A percentile compares a stretch with the other conserved stretches of the same genome.
These are phyloP conservation scores for Upupa epops DNA, from an alignment of 2,113 vertebrate species.

Conservation along the genomic window DNA sequence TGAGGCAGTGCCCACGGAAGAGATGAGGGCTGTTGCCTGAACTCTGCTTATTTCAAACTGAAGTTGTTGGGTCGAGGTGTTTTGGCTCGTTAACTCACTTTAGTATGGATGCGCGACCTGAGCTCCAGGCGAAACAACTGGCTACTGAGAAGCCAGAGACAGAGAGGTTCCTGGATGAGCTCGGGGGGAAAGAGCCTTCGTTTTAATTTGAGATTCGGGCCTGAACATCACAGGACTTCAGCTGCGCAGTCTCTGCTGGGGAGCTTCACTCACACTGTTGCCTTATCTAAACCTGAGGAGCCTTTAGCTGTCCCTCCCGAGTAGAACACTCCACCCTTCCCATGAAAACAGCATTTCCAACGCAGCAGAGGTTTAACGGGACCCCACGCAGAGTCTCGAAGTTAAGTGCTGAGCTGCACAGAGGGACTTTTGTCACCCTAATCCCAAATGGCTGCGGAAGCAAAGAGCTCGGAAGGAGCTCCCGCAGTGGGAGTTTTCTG, in stretches of 20 bases:
- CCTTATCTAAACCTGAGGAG: constrained; percentile 15
- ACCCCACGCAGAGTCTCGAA: not conserved
- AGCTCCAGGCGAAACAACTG: not conserved
- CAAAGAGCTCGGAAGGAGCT: not conserved
- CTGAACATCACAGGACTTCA: not conserved
- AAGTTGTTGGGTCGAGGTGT: not conserved
- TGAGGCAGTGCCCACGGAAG: not conserved
- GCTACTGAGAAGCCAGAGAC: not conserved
- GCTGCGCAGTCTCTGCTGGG: not conserved
- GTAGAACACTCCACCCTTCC: not conserved
- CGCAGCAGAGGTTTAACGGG: not conserved
- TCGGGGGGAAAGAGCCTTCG: not conserved
- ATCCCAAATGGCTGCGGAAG: not conserved
- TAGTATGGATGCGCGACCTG: not conserved
- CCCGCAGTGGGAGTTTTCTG: not conserved
- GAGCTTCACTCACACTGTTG: not conserved
- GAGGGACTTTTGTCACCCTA: not conserved
- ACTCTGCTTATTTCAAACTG: not conserved
- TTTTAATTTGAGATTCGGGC: constrained; percentile 6
- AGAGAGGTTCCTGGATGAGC: not conserved
- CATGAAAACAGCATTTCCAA: not conserved
- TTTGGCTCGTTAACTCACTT: not conserved
- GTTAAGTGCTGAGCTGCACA: constrained; percentile 25
- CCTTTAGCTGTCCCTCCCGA: not conserved
- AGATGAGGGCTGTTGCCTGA: not conserved